Evolutionary conservation across 2,113 vertebrate species (phyloP).

Genomic region (Numenius arquata): DNA sequence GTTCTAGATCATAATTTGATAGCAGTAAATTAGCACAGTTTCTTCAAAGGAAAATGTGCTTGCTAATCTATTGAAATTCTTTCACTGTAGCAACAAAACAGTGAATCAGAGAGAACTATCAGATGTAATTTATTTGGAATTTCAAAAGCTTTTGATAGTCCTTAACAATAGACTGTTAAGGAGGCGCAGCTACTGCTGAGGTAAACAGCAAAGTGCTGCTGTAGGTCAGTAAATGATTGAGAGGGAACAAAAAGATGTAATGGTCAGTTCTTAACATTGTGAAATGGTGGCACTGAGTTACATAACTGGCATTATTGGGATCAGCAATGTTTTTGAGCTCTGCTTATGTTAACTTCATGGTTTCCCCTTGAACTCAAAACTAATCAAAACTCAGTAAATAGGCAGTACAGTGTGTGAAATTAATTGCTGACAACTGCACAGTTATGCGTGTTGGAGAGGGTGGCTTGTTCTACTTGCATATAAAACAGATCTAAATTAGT

Average conservation of each 20-base stretch:
- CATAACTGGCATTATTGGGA: neutral
- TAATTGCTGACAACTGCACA: neutral
- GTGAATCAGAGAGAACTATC: neutral
- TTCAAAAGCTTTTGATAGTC: conserved; percentile 27
- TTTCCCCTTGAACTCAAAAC: neutral
- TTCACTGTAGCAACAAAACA: conserved; percentile 18
- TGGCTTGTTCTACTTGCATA: neutral
- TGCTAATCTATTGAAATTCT: conserved; percentile 27
- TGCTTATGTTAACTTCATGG: neutral
- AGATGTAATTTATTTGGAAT: neutral
- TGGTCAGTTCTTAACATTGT: neutral
- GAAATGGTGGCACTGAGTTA: neutral
- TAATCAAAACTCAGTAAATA: neutral
- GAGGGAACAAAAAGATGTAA: neutral
- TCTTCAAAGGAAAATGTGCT: neutral
- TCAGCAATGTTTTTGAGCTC: neutral
- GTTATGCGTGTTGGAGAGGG: neutral
- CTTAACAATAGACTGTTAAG: neutral
- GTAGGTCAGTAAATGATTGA: neutral
- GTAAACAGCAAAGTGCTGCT: neutral
- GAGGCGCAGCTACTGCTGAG: neutral
- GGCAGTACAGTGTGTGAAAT: neutral
- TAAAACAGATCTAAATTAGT: neutral
- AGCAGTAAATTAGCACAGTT: conserved; percentile 16
- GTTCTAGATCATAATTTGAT: neutral